phyloP scores from a whole-genome alignment of 2,797 vertebrate genomes.

The Mionectes olivaceus region DNA sequence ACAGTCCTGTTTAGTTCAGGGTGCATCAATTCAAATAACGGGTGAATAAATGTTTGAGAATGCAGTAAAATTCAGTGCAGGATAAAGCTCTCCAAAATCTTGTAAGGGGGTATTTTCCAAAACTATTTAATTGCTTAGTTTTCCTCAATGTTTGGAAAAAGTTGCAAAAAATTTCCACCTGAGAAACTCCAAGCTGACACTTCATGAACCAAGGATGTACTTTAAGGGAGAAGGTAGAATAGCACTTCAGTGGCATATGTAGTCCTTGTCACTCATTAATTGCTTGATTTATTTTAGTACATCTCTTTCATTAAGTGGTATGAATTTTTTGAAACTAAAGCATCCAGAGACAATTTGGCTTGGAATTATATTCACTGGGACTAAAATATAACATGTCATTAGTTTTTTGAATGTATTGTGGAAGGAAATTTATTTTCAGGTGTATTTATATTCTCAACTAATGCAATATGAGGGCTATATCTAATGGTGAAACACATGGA shows the following conservation, averaged over 20 bases:
- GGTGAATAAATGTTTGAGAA: neutral
- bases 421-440: conserved; percentile 3
- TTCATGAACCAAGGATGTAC: neutral
- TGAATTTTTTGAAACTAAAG: neutral
- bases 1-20: neutral
- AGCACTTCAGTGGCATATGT: neutral
- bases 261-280: neutral
- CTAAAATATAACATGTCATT: neutral
- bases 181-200: neutral
- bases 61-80: neutral
- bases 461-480: neutral
- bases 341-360: conserved; percentile 1
- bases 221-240: neutral
- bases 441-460: neutral
- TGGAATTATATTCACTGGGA: neutral
- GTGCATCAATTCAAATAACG: neutral
- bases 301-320: neutral
- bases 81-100: neutral
- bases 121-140: neutral
- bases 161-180: neutral
- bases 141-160: neutral
- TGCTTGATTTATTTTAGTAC: conserved; percentile 15
- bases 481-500: neutral
- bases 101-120: neutral
- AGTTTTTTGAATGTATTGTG: neutral